These are phyloP conservation scores for Holcopasites calliopsidis DNA, from an alignment of 1,140 invertebrate species.

Conservation along the genomic window DNA sequence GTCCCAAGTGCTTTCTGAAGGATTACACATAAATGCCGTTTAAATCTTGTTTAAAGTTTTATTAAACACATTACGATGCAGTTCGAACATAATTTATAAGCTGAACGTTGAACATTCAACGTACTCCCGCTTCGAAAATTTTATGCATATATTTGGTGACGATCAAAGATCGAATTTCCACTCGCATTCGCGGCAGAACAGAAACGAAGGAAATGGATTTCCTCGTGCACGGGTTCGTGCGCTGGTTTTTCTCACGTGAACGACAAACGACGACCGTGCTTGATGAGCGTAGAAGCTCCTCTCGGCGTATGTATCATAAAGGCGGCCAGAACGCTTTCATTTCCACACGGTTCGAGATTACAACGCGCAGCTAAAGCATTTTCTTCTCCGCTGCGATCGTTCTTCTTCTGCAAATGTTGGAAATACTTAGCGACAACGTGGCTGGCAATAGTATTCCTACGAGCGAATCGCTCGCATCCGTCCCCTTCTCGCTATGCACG, in stretches of 20 bases:
- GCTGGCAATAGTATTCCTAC: no score
- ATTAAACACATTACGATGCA: no score
- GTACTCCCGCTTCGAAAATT: no score
- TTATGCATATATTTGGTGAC: not conserved
- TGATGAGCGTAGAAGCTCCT: slow-evolving; percentile 20
- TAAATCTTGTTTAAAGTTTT: no score
- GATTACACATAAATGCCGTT: no score
- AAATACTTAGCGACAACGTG: not conserved
- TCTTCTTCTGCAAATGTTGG: slow-evolving; percentile 6
- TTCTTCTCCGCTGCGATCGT: slow-evolving; percentile 21
- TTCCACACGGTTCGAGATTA: slow-evolving; percentile 37
- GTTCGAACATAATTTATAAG: no score
- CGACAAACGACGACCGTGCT: slow-evolving; percentile 26
- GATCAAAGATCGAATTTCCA: slow-evolving; percentile 8
- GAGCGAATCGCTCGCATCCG: no score
- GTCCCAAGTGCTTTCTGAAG: no score
- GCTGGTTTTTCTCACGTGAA: not conserved
- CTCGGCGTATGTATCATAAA: slow-evolving; percentile 27
- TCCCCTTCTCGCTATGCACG: no score
- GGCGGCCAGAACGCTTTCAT: slow-evolving; percentile 24
- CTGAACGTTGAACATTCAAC: no score
- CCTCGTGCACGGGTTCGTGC: not conserved
- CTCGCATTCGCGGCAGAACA: not conserved
- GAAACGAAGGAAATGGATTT: slow-evolving; percentile 29
- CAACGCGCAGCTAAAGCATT: slow-evolving; percentile 18